Evolutionary conservation across 2,797 vertebrate genomes (phyloP).

Genomic region (Amblyopsis hoosieri): DNA sequence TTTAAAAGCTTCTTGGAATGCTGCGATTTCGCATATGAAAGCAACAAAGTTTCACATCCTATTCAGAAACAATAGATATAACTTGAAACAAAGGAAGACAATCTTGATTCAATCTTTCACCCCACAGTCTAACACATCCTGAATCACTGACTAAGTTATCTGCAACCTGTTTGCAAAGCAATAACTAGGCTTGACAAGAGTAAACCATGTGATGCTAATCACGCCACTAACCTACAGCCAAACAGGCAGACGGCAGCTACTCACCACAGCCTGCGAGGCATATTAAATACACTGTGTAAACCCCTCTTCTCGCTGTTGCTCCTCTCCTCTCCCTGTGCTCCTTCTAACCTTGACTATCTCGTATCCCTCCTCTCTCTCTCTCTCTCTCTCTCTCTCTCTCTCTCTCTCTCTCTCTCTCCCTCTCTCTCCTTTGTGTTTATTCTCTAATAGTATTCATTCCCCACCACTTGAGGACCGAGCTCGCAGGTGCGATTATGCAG

Average conservation of each 20-base stretch:
- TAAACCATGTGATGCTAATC: not conserved
- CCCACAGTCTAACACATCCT: no score
- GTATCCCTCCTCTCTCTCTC: not conserved
- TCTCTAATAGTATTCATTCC: slow-evolving; percentile 61
- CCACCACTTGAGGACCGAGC: slow-evolving; percentile 69
- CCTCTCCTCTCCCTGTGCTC: not conserved
- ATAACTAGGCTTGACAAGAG: no score
- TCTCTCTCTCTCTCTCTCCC: slow-evolving; percentile 23
- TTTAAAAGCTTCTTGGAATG: no score
- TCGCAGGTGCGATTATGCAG: slow-evolving; percentile 69
- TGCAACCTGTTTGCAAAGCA: no score
- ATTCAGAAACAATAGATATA: no score
- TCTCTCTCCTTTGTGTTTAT: slow-evolving; percentile 38
- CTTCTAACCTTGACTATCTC: slow-evolving; percentile 38
- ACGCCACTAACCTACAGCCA: not conserved
- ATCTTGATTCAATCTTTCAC: no score
- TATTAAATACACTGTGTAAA: slow-evolving; percentile 42
- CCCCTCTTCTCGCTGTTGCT: slow-evolving; percentile 20
- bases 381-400: not conserved
- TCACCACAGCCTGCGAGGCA: slow-evolving; percentile 76
- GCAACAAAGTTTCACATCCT: no score
- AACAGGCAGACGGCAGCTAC: slow-evolving; percentile 26
- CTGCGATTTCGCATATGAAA: no score
- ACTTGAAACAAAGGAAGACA: no score
- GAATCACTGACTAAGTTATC: no score